These are phyloP conservation scores for Cephalopachus bancanus DNA, from an alignment of 2,797 vertebrate species.

Conservation along the genomic window DNA sequence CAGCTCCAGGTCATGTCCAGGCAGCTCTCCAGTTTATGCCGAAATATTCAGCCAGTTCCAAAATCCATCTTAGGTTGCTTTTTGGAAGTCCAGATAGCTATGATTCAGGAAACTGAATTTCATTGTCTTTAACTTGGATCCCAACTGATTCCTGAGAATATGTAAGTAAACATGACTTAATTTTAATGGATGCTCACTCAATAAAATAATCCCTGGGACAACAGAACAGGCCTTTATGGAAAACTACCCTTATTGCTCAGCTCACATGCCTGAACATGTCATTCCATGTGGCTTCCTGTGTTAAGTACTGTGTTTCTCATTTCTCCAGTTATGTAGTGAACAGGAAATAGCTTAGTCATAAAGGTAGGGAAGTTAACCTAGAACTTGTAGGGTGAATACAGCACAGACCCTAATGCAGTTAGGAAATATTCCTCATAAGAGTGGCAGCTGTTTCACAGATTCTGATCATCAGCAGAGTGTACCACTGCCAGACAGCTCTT, in stretches of 20 bases:
- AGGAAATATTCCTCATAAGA: conserved; percentile 57
- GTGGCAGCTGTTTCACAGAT: background rate
- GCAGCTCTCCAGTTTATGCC: background rate
- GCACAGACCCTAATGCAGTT: background rate
- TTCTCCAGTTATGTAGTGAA: background rate
- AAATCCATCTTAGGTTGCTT: background rate
- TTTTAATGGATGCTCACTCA: background rate
- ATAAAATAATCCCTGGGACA: background rate
- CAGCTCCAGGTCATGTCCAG: background rate
- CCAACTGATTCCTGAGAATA: conserved; percentile 39
- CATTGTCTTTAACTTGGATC: conserved; percentile 3
- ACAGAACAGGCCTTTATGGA: background rate
- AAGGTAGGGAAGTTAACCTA: background rate
- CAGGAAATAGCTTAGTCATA: background rate
- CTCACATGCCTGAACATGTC: background rate
- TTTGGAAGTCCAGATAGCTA: conserved; percentile 15
- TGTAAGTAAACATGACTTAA: background rate
- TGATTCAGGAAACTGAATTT: conserved; percentile 31
- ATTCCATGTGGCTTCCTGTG: background rate
- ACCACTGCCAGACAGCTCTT: background rate
- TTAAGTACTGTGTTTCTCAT: background rate
- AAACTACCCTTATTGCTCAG: conserved; percentile 11
- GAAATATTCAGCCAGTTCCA: background rate
- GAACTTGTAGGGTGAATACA: background rate
- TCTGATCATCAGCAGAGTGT: background rate